phyloP scores from a whole-genome alignment of 1,140 invertebrate species.

The Aphelenchoides besseyi region DNA sequence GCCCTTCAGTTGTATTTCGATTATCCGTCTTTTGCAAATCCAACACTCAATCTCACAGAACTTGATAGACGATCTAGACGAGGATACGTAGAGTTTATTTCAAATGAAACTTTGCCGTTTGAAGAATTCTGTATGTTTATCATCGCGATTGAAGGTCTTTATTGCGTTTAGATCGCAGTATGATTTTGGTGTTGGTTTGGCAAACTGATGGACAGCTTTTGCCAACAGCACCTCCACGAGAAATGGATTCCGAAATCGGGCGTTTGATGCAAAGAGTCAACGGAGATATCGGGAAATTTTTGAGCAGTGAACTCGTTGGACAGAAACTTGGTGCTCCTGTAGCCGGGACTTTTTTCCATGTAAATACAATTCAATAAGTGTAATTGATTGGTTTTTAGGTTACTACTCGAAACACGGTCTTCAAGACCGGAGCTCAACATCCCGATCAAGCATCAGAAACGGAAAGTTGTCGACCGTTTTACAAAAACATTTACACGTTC shows the following conservation, averaged over 20 bases:
- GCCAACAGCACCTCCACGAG: neutral
- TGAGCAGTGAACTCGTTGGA: neutral
- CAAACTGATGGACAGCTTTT: neutral
- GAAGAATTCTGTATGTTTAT: slow-evolving; percentile 1
- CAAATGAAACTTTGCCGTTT: slow-evolving; percentile 3
- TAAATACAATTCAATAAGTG: neutral
- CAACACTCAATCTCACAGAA: neutral
- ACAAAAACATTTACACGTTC: too few species aligned
- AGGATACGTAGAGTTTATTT: slow-evolving; percentile 10
- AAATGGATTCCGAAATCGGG: neutral
- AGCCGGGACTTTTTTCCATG: neutral
- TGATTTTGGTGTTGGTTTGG: neutral
- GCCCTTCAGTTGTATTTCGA: neutral
- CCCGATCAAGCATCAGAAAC: neutral
- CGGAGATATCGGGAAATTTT: neutral
- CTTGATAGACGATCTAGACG: neutral
- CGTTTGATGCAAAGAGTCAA: neutral
- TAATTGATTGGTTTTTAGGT: neutral
- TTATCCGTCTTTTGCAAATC: slow-evolving; percentile 1
- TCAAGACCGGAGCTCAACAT: neutral
- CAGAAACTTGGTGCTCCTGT: neutral
- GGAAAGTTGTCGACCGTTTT: too few species aligned
- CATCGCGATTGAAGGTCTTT: neutral
- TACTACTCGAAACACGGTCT: neutral
- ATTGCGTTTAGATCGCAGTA: neutral